phyloP scores from a whole-genome alignment of 1,140 invertebrate species.

The Telenomus remus region DNA sequence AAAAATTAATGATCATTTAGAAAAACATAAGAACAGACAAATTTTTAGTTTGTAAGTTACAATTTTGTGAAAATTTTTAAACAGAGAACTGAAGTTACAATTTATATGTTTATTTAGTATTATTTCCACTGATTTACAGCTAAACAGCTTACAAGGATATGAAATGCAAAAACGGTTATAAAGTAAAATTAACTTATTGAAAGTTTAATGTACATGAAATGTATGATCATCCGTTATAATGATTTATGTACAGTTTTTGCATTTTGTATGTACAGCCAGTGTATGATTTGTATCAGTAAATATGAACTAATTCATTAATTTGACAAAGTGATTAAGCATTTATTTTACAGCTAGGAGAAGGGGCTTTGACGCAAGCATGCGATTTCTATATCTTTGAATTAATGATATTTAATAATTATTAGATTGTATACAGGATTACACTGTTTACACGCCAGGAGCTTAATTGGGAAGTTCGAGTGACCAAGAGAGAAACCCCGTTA shows the following conservation, averaged over 20 bases:
- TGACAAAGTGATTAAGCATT: slow-evolving; percentile 69
- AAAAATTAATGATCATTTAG: too few species aligned
- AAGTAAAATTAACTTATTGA: neutral
- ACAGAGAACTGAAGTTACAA: neutral
- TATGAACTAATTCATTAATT: slow-evolving; percentile 74
- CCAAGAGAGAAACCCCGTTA: slow-evolving; percentile 20
- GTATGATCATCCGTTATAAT: neutral
- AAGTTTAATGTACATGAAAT: neutral
- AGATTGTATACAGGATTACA: slow-evolving; percentile 59
- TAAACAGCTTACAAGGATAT: slow-evolving; percentile 55
- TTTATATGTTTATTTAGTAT: slow-evolving; percentile 26
- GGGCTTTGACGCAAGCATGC: slow-evolving; percentile 72
- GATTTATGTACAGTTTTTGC: slow-evolving; percentile 24
- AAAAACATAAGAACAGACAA: too few species aligned
- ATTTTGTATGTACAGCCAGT: slow-evolving; percentile 60
- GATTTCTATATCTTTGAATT: slow-evolving; percentile 66
- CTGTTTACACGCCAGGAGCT: slow-evolving; percentile 52
- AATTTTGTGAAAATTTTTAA: too few species aligned
- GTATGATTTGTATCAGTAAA: slow-evolving; percentile 68
- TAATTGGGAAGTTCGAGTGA: slow-evolving; percentile 41
- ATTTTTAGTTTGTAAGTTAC: too few species aligned
- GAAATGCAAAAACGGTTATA: slow-evolving; percentile 29
- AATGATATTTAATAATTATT: slow-evolving; percentile 64
- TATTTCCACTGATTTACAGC: slow-evolving; percentile 63
- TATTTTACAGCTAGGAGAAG: slow-evolving; percentile 75